These are phyloP conservation scores for Clarias magur DNA, from an alignment of 2,113 vertebrate genomes.

Conservation along the genomic window DNA sequence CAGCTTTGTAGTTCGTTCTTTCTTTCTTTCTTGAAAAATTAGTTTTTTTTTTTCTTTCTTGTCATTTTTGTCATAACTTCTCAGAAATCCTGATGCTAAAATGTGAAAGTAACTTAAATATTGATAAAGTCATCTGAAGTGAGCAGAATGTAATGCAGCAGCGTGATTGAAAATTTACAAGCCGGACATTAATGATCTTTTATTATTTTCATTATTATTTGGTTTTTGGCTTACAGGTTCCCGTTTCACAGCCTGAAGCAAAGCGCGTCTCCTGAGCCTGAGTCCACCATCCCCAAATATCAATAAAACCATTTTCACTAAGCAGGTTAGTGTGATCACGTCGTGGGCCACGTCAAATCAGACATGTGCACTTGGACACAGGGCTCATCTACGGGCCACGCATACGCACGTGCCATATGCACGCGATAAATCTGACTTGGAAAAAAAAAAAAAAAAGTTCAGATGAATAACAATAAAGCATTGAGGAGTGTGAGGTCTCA, in stretches of 20 bases:
- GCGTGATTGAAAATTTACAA: neutral
- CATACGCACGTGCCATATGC: slow-evolving; percentile 39
- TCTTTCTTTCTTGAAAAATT: too few relatives aligned
- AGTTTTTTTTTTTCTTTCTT: too few relatives aligned
- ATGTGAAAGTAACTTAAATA: neutral
- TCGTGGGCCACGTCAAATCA: neutral
- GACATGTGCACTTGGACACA: neutral
- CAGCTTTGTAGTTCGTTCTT: too few relatives aligned
- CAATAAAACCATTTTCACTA: neutral
- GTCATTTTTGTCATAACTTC: neutral
- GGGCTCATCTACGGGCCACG: neutral
- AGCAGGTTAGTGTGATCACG: neutral
- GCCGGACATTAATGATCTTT: neutral
- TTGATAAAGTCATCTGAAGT: neutral
- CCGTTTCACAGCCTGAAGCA: neutral
- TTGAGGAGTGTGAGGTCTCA: neutral
- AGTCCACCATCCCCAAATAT: neutral
- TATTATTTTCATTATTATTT: neutral
- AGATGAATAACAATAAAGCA: slow-evolving; percentile 45
- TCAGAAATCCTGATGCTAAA: neutral
- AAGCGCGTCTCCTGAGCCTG: neutral
- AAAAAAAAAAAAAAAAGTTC: slow-evolving; percentile 29
- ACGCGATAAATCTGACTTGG: slow-evolving; percentile 15
- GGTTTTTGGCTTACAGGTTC: neutral
- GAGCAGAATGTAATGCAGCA: neutral